A percentile compares a stretch with the other conserved stretches of the same genome.
phyloP scores from a whole-genome alignment of 2,888 invertebrate genomes.

The Thysanoteuthis rhombus region DNA sequence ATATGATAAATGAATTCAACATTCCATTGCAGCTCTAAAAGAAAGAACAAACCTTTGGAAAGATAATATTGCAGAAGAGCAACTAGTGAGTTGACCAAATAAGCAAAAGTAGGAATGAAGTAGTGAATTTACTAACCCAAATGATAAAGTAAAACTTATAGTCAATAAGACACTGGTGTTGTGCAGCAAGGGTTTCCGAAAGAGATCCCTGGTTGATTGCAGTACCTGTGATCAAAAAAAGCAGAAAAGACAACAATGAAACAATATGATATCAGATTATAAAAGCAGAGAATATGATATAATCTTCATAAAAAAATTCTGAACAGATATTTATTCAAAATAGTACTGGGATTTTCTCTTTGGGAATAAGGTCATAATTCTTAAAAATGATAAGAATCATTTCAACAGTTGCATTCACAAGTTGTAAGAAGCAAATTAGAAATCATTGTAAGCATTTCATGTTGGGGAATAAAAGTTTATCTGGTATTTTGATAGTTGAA shows the following conservation, averaged over 20 bases:
- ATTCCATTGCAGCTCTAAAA: neutral
- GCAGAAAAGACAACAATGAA: neutral
- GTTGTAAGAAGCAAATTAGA: too few species aligned
- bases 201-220: conserved; percentile 46
- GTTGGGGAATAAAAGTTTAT: too few species aligned
- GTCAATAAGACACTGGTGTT: conserved; percentile 72
- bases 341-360: too few species aligned
- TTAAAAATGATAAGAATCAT: too few species aligned
- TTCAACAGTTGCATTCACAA: too few species aligned
- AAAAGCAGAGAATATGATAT: neutral
- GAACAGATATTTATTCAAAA: too few species aligned
- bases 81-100: neutral
- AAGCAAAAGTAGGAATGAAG: neutral
- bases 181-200: conserved; percentile 45
- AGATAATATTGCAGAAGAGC: neutral
- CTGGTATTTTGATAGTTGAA: too few species aligned
- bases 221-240: conserved; percentile 45
- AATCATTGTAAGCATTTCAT: too few species aligned
- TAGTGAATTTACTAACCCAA: conserved; percentile 75
- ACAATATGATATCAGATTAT: neutral
- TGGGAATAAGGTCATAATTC: too few species aligned
- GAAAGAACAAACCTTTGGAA: neutral
- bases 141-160: conserved; percentile 92
- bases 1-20: too few species aligned
- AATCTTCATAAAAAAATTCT: too few species aligned